These are phyloP conservation scores for Callipepla squamata DNA, from an alignment of 2,113 vertebrate genomes.

Conservation along the genomic window DNA sequence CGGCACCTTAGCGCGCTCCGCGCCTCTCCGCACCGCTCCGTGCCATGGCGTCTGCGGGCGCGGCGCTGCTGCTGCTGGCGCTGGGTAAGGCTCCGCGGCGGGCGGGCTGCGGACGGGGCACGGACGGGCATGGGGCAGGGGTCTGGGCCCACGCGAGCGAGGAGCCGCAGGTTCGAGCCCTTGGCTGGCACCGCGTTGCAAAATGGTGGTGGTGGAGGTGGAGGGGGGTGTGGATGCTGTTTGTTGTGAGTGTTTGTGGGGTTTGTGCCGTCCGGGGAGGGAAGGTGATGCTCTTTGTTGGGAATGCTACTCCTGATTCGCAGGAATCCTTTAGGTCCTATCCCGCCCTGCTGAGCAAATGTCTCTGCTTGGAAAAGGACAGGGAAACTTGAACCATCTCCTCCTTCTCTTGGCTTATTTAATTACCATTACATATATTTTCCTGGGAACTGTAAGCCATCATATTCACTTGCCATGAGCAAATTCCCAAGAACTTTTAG, in stretches of 20 bases:
- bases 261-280: no score
- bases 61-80: not conserved
- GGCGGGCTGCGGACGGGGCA: not conserved
- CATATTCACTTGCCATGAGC: slow-evolving; percentile 21
- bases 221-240: not conserved
- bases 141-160: not conserved
- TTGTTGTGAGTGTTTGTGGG: no score
- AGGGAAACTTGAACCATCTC: slow-evolving; percentile 33
- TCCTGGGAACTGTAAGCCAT: slow-evolving; percentile 40
- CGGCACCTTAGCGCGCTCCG: fast-evolving
- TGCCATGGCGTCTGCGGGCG: not conserved
- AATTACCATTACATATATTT: slow-evolving; percentile 54
- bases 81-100: not conserved
- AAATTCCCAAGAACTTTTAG: slow-evolving; percentile 28
- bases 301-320: not conserved
- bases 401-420: slow-evolving; percentile 30
- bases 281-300: not conserved
- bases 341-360: not conserved
- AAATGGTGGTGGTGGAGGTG: no score
- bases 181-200: fast-evolving
- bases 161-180: not conserved
- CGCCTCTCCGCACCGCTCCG: not conserved
- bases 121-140: fast-evolving
- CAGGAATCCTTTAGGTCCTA: not conserved
- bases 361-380: not conserved